A percentile compares a stretch with the other conserved stretches of the same genome.
These are phyloP conservation scores for Dolichomitus sp. DNA, from an alignment of 2,888 invertebrate genomes.

Conservation along the genomic window DNA sequence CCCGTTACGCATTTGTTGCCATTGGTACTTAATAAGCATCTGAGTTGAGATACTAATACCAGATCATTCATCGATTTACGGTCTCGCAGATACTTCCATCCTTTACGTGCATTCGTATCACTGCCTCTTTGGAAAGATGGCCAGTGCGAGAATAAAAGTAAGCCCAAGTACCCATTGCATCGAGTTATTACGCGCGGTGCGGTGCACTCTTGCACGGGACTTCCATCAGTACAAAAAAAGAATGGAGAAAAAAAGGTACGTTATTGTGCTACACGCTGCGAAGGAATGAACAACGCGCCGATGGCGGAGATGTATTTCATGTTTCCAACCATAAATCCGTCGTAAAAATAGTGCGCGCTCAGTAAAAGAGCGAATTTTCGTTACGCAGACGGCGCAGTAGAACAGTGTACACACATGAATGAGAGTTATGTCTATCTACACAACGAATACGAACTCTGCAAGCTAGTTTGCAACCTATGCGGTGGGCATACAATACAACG, in stretches of 20 bases:
- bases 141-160: slow-evolving; percentile 19
- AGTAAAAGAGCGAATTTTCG: slow-evolving; percentile 74
- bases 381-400: slow-evolving; percentile 60
- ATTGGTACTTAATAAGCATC: slow-evolving; percentile 1
- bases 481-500: slow-evolving; percentile 66
- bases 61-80: slow-evolving; percentile 37
- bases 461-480: slow-evolving; percentile 40
- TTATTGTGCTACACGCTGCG: slow-evolving; percentile 9
- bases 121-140: not conserved
- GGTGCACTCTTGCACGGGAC: not conserved
- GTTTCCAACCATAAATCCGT: slow-evolving; percentile 72
- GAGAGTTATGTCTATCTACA: not conserved
- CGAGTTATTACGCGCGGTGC: not conserved
- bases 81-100: slow-evolving; percentile 12
- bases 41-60: slow-evolving; percentile 15
- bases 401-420: not conserved
- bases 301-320: slow-evolving; percentile 20
- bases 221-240: not conserved
- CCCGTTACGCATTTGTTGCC: not conserved
- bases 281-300: slow-evolving; percentile 1
- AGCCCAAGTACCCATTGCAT: slow-evolving; percentile 1
- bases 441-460: slow-evolving; percentile 11
- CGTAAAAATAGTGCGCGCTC: slow-evolving; percentile 67
- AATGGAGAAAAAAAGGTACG: not conserved
- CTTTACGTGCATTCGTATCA: not conserved